phyloP scores from a whole-genome alignment of 2,888 invertebrate genomes.

The Lissonota sp. region DNA sequence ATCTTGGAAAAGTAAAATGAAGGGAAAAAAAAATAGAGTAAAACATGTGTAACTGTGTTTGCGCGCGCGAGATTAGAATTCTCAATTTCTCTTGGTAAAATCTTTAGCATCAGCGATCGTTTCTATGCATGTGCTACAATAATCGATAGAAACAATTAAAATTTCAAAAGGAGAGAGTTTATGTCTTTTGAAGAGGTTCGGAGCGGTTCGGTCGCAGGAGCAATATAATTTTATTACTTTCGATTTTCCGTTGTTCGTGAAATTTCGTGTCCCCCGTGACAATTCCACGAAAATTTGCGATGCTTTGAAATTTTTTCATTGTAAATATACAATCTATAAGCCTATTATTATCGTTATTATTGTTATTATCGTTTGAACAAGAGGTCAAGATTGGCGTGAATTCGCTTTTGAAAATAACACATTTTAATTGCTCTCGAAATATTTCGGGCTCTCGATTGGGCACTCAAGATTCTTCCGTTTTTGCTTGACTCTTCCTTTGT shows the following conservation, averaged over 20 bases:
- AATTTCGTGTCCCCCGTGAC: not conserved
- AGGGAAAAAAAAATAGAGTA: slow-evolving; percentile 50
- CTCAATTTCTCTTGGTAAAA: not conserved
- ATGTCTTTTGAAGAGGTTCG: slow-evolving; percentile 33
- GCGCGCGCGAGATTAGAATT: slow-evolving; percentile 65
- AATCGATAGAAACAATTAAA: slow-evolving; percentile 6
- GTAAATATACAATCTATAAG: slow-evolving; percentile 31
- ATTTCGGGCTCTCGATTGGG: slow-evolving; percentile 5
- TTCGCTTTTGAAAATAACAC: not conserved
- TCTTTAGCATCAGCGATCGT: not conserved
- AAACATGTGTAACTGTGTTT: slow-evolving; percentile 60
- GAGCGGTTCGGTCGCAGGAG: slow-evolving; percentile 59
- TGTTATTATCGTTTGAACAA: slow-evolving; percentile 11
- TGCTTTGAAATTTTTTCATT: slow-evolving; percentile 11
- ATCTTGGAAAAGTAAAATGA: slow-evolving; percentile 68
- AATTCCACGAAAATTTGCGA: slow-evolving; percentile 26
- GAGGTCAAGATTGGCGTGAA: not conserved
- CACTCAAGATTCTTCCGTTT: slow-evolving; percentile 40
- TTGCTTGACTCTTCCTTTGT: not conserved
- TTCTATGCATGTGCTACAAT: not conserved
- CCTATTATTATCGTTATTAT: slow-evolving; percentile 30
- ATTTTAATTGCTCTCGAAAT: not conserved
- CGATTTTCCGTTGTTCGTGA: slow-evolving; percentile 59
- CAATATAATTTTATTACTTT: slow-evolving; percentile 76
- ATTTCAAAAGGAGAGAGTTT: slow-evolving; percentile 5